A percentile compares a stretch with the other conserved stretches of the same genome.
phyloP scores from a whole-genome alignment of 2,113 vertebrate genomes.

The Aramus guarauna region DNA sequence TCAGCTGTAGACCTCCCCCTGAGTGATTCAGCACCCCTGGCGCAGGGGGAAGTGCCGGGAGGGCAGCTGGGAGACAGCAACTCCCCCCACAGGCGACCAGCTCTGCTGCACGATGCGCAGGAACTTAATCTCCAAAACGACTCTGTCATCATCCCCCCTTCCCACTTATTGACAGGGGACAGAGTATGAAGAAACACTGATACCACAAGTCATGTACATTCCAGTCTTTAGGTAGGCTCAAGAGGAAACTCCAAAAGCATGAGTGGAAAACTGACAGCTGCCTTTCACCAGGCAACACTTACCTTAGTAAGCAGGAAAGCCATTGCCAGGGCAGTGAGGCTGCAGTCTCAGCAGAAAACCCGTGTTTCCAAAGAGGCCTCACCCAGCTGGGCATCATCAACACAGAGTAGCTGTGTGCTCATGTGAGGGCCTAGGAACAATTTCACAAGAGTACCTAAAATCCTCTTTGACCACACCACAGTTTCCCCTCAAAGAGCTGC shows the following conservation, averaged over 20 bases:
- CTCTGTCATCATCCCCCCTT: no score
- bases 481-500: neutral
- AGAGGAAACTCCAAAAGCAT: no score
- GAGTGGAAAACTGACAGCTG: neutral
- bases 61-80: neutral
- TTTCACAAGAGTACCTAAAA: neutral
- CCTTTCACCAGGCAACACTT: neutral
- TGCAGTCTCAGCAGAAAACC: neutral
- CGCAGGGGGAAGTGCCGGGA: neutral
- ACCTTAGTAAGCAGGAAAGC: neutral
- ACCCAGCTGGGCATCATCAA: no score
- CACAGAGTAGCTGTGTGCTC: neutral
- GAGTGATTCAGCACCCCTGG: neutral
- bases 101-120: no score
- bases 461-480: neutral
- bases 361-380: neutral
- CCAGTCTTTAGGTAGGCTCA: neutral
- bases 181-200: no score
- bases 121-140: no score
- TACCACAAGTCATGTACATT: no score
- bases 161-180: neutral
- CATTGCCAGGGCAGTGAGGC: neutral
- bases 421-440: neutral
- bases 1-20: rapidly evolving
- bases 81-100: rapidly evolving